Evolutionary conservation across 2,113 vertebrate genomes (phyloP).

Genomic region (Bubalus kerabau): DNA sequence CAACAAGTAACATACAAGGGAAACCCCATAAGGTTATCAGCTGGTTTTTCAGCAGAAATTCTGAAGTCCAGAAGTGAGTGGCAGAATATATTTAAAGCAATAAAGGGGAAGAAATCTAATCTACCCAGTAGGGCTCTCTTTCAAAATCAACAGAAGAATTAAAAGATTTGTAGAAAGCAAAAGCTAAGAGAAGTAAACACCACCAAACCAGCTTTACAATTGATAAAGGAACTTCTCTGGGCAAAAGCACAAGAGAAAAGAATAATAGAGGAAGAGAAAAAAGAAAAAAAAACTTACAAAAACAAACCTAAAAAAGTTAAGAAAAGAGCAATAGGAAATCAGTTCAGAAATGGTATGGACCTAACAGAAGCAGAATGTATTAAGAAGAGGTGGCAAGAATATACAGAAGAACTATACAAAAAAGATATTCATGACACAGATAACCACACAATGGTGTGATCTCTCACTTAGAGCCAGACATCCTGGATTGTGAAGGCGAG

Average conservation of each 20-base stretch:
- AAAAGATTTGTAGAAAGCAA: background rate
- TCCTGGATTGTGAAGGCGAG: background rate
- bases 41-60: background rate
- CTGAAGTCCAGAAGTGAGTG: background rate
- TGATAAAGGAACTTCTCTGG: background rate
- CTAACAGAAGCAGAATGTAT: background rate
- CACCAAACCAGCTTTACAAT: background rate
- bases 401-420: background rate
- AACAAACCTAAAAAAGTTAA: background rate
- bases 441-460: background rate
- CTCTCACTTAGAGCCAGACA: background rate
- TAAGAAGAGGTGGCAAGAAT: background rate
- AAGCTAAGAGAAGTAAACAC: background rate
- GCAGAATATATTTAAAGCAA: background rate
- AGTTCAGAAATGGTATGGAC: background rate
- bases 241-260: background rate
- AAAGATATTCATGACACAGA: background rate
- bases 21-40: background rate
- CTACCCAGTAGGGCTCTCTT: background rate
- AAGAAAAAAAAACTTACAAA: background rate
- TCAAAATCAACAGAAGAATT: background rate
- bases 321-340: background rate
- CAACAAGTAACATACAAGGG: background rate
- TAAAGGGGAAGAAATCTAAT: background rate
- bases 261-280: background rate